A percentile compares a stretch with the other conserved stretches of the same genome.
These are phyloP conservation scores for Anguilla obscura DNA, from an alignment of 2,797 vertebrate genomes.

Conservation along the genomic window DNA sequence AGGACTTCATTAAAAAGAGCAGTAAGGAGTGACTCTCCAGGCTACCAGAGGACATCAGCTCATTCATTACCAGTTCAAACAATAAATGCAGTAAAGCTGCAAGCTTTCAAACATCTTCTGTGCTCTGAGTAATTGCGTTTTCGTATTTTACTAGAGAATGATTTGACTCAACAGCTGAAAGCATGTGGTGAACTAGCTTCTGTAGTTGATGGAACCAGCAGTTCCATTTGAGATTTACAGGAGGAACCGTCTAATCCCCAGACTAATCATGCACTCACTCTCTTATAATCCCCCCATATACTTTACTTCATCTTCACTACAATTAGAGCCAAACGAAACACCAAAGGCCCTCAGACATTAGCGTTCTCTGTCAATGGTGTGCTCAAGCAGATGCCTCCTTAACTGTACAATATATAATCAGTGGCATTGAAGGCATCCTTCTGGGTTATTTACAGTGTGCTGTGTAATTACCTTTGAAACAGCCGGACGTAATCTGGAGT, in stretches of 20 bases:
- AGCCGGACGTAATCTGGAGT: slow-evolving; percentile 30
- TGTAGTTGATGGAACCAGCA: slow-evolving; percentile 8
- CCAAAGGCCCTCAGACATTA: slow-evolving; percentile 27
- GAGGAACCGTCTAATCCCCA: not conserved
- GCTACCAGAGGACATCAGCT: too few species aligned
- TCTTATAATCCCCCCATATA: not conserved
- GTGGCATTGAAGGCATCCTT: not conserved
- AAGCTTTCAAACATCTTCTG: not conserved
- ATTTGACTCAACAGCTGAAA: not conserved
- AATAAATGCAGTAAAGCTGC: not conserved
- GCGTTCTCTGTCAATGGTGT: not conserved
- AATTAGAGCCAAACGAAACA: slow-evolving; percentile 15
- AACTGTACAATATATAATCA: slow-evolving; percentile 29
- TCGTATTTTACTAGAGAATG: not conserved
- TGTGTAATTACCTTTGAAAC: slow-evolving; percentile 40
- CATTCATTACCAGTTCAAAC: not conserved
- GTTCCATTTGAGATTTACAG: not conserved
- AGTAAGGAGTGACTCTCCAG: not conserved
- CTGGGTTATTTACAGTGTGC: slow-evolving; percentile 19
- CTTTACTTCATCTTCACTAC: not conserved
- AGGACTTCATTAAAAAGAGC: not conserved
- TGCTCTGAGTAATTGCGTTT: not conserved
- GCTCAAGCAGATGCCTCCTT: not conserved
- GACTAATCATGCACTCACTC: slow-evolving; percentile 12
- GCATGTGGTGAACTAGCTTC: not conserved